Evolutionary conservation across 2,888 invertebrate species (phyloP), one percentile per base, ranked within the genome.

Genomic region (Ennomos quercinarius): DNA sequence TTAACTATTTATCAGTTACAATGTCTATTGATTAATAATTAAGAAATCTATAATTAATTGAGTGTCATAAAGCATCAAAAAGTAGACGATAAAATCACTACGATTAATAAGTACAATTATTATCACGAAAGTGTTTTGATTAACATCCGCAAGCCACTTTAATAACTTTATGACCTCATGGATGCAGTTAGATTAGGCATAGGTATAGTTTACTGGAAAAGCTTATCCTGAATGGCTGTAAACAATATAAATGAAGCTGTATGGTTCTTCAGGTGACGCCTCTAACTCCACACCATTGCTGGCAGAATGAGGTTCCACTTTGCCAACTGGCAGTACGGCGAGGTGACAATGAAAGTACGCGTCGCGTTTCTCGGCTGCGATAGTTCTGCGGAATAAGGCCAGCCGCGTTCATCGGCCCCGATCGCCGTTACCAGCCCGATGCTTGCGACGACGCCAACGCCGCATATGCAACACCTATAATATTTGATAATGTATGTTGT

Each of bases 291-390:
- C 56, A 49, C 39, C 39, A 40, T 46, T 46, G 44, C 10, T 44
- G 48, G 17, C 34, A 49, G 54, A 53, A 53, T 50, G 51, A 55
- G 55, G 55, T 61, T 51, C 60, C 17, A 51, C 51, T 47, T 43
- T 43, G 51, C 55, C 55, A 65, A 66, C 59, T 61, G 61, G 57
- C 64, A 61, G 57, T 79, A 48, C 75, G 71, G 74, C 74, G 76
- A 83, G 87, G 86, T 87, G 91, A 90, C 91, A 91, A 91, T 90
- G 91, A 91, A 90, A 91, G 91, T 91, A 86, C 85, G 81, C 77
- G 76, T 75, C 78, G 83, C 82, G 81, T 91, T 87, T 90, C 89
- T 89, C 86, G 86, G 80, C 81, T 84, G 89, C 89, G 85, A 89
- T 89, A 88, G 87, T 89, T 87, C 77, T 77, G 72, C 75, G 78